phyloP scores from a whole-genome alignment of 2,888 invertebrate species.

The Linyphia triangularis region DNA sequence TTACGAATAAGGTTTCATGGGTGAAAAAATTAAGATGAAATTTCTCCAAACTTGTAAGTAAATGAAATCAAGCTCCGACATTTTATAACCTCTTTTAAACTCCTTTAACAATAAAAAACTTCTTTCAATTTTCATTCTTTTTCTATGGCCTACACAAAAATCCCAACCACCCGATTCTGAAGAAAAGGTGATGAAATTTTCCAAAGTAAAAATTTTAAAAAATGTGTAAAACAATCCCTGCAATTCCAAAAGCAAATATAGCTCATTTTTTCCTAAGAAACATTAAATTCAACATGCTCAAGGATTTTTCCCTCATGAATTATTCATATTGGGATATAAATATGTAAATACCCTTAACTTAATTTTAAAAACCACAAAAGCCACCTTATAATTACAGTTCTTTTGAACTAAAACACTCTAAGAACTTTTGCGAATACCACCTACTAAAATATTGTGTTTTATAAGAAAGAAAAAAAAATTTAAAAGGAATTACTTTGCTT shows the following conservation, averaged over 20 bases:
- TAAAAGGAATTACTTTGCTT: too few relatives aligned
- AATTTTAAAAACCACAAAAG: neutral
- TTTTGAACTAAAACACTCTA: too few relatives aligned
- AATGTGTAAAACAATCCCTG: neutral
- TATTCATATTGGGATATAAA: neutral
- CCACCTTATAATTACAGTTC: neutral
- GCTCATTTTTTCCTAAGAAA: neutral
- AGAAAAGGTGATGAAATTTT: neutral
- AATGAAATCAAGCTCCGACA: too few relatives aligned
- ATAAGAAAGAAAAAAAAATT: too few relatives aligned
- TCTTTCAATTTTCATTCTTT: neutral
- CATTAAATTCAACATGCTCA: too few relatives aligned
- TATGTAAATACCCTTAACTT: neutral
- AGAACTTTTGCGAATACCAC: too few relatives aligned
- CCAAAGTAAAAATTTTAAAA: neutral
- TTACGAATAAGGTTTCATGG: too few relatives aligned
- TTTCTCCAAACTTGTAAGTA: too few relatives aligned
- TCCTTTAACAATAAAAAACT: neutral
- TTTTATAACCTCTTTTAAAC: too few relatives aligned
- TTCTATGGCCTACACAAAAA: neutral
- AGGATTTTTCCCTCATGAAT: neutral
- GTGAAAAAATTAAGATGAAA: too few relatives aligned
- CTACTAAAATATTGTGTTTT: too few relatives aligned
- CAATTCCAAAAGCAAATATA: neutral
- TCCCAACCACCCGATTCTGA: neutral